These are phyloP conservation scores for Meles meles DNA, from an alignment of 2,113 vertebrate species.

Conservation along the genomic window DNA sequence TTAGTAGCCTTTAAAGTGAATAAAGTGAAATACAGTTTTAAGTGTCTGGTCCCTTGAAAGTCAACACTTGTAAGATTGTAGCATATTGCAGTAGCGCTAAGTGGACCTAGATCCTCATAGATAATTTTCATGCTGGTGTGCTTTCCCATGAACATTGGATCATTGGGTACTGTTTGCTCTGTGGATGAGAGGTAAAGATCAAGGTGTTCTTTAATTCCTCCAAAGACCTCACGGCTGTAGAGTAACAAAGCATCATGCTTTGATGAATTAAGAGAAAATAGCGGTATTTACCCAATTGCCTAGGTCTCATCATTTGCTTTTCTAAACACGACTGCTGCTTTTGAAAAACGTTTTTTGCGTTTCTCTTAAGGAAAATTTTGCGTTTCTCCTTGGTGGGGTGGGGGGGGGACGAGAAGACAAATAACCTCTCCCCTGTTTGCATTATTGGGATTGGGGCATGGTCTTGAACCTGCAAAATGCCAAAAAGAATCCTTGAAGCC, in stretches of 20 bases:
- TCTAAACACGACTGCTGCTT: not conserved
- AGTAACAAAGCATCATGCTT: not conserved
- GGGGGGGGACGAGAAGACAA: conserved; percentile 24
- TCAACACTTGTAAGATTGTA: not conserved
- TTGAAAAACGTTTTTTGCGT: conserved; percentile 56
- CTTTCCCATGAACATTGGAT: not conserved
- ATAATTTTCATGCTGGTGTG: not conserved
- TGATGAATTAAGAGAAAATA: not conserved
- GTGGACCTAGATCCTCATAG: not conserved
- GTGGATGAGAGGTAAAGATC: not conserved
- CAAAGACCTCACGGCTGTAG: not conserved
- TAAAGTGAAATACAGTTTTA: not conserved
- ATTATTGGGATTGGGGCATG: conserved; percentile 68
- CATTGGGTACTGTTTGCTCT: not conserved
- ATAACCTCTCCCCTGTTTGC: conserved; percentile 50
- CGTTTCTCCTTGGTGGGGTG: conserved; percentile 18
- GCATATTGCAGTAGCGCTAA: not conserved
- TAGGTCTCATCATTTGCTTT: conserved; percentile 53
- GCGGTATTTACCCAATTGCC: not conserved
- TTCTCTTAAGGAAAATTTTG: conserved; percentile 55
- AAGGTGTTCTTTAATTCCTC: not conserved
- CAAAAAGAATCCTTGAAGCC: conserved; percentile 61
- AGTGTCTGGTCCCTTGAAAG: not conserved
- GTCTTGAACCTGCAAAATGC: conserved; percentile 66
- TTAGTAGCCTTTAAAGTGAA: not conserved